A percentile compares a stretch with the other conserved stretches of the same genome.
Evolutionary conservation across 2,113 vertebrate species (phyloP).

Genomic region (Lates calcarifer): DNA sequence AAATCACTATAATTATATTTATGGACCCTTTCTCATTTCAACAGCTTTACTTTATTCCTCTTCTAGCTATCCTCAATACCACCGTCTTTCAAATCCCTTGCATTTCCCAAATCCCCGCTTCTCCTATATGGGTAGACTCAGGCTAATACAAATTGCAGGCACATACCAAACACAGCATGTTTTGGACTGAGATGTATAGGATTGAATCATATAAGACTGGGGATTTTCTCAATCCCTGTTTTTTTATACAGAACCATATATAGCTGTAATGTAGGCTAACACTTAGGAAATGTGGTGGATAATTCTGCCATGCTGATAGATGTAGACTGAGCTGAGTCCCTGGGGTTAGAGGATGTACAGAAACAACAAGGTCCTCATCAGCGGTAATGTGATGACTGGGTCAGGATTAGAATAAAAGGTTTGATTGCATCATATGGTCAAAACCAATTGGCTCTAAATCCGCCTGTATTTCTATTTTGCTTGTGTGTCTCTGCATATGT

Average conservation of each 20-base stretch:
- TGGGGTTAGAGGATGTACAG: conserved; percentile 53
- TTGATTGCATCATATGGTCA: conserved; percentile 39
- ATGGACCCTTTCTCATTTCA: background rate
- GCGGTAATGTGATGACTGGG: conserved; percentile 57
- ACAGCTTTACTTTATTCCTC: conserved; percentile 41
- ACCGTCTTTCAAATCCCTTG: conserved; percentile 39
- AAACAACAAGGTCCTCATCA: conserved; percentile 64
- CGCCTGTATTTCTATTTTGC: conserved; percentile 23
- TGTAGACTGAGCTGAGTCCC: conserved; percentile 38
- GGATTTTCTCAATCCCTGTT: conserved; percentile 61
- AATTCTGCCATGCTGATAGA: conserved; percentile 46
- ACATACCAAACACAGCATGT: conserved; percentile 32
- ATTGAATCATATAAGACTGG: conserved; percentile 38
- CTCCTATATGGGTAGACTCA: conserved; percentile 26
- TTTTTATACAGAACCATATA: conserved; percentile 3
- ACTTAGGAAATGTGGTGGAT: conserved; percentile 46
- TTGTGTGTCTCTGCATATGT: conserved; percentile 44
- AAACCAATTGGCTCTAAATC: conserved; percentile 58
- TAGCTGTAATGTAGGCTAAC: conserved; percentile 52
- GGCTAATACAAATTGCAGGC: conserved; percentile 43
- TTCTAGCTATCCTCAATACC: conserved; percentile 14
- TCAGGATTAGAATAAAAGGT: conserved; percentile 66
- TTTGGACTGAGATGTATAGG: conserved; percentile 44
- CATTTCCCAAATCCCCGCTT: conserved; percentile 45
- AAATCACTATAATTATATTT: conserved; percentile 29